phyloP scores from a whole-genome alignment of 2,797 vertebrate species.

The Syngnathus acus region DNA sequence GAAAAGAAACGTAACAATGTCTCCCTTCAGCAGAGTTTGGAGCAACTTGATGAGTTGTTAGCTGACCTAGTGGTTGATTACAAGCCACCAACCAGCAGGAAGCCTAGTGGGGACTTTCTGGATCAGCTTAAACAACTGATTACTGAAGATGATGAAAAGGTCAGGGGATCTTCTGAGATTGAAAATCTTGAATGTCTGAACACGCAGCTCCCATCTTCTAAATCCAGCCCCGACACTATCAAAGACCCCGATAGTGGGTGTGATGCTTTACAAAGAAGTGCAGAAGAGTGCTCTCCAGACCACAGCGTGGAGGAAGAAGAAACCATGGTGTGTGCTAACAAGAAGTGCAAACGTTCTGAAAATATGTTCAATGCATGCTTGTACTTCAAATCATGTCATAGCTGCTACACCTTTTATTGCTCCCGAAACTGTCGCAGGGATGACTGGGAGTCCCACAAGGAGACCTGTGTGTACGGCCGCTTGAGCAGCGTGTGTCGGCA shows the following conservation, averaged over 20 bases:
- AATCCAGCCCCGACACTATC: conserved; percentile 66
- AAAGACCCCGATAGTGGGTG: conserved; percentile 71
- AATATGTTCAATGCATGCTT: conserved; percentile 93
- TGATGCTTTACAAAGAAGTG: conserved; percentile 72
- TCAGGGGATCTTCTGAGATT: conserved; percentile 39
- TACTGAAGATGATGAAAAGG: conserved; percentile 64
- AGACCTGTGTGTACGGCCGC: conserved; percentile 84
- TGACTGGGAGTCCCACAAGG: conserved; percentile 92
- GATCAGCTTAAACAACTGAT: conserved; percentile 84
- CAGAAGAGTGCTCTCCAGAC: conserved; percentile 80
- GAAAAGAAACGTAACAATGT: conserved; percentile 72
- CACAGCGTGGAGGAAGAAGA: conserved; percentile 89
- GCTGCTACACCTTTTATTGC: conserved; percentile 97
- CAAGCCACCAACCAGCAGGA: conserved; percentile 73
- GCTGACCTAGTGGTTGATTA: conserved; percentile 93
- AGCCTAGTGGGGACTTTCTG: conserved; percentile 70
- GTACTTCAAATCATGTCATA: conserved; percentile 96
- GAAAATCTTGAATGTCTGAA: conserved; percentile 66
- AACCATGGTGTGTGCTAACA: conserved; percentile 89
- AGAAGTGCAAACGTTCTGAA: conserved; percentile 85
- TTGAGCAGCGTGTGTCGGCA: conserved; percentile 89
- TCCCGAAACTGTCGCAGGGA: conserved; percentile 89
- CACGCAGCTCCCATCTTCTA: conserved; percentile 73
- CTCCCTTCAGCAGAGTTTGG: conserved; percentile 85
- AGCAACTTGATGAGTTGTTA: conserved; percentile 90